A percentile compares a stretch with the other conserved stretches of the same genome.
Evolutionary conservation across 2,113 vertebrate genomes (phyloP).

Genomic region (Hypomesus transpacificus): DNA sequence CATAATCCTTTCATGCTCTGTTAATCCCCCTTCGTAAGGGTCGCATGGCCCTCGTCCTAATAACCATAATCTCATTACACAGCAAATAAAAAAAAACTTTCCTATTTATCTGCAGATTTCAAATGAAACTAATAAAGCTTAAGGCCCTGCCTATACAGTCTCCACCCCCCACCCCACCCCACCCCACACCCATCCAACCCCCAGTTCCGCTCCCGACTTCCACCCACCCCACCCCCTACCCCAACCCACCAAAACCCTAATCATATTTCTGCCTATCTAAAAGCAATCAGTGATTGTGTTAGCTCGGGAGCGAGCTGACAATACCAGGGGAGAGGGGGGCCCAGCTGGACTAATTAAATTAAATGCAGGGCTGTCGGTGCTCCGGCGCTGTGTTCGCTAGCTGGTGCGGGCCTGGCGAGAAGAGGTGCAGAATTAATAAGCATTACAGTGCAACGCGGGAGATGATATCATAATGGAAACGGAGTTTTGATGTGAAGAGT

Average conservation of each 20-base stretch:
- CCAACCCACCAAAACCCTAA: slow-evolving; percentile 72
- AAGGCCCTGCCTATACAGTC: not conserved
- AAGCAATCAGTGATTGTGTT: slow-evolving; percentile 96
- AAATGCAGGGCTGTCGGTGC: slow-evolving; percentile 77
- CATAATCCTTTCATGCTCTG: slow-evolving; percentile 5
- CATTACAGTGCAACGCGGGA: slow-evolving; percentile 82
- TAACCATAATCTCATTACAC: slow-evolving; percentile 49
- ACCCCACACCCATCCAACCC: slow-evolving; percentile 33
- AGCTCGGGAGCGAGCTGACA: slow-evolving; percentile 83
- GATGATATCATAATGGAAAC: slow-evolving; percentile 87
- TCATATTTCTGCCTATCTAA: slow-evolving; percentile 96
- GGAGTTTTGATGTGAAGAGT: slow-evolving; percentile 81
- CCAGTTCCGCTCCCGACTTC: too few relatives aligned
- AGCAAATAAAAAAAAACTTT: slow-evolving; percentile 46
- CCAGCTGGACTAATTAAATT: slow-evolving; percentile 97
- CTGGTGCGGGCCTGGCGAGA: slow-evolving; percentile 72
- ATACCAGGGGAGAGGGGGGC: slow-evolving; percentile 84
- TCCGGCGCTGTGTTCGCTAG: slow-evolving; percentile 70
- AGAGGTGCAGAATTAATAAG: slow-evolving; percentile 91
- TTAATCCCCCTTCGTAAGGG: slow-evolving; percentile 2
- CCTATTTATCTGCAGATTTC: slow-evolving; percentile 41
- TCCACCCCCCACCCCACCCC: not conserved
- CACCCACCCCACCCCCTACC: not conserved
- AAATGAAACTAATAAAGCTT: slow-evolving; percentile 47
- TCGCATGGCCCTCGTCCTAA: slow-evolving; percentile 32